These are phyloP conservation scores for Lasioglossum malachurum DNA, from an alignment of 2,888 invertebrate species.

Conservation along the genomic window DNA sequence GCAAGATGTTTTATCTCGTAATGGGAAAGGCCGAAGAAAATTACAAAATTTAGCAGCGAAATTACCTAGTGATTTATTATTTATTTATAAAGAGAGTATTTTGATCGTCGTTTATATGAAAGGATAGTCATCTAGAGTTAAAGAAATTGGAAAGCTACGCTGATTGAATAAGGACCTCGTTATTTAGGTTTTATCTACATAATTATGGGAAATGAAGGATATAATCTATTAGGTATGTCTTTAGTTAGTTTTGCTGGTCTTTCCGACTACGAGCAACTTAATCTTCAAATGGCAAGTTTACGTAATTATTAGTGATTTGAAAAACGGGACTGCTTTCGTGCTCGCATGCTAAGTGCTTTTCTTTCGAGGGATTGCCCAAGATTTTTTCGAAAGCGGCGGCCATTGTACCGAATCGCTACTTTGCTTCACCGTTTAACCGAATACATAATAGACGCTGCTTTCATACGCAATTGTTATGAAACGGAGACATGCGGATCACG, in stretches of 20 bases:
- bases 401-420: background rate
- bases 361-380: background rate
- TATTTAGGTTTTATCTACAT: background rate
- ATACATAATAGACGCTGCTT: background rate
- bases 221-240: background rate
- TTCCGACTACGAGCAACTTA: background rate
- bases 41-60: background rate
- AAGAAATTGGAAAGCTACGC: background rate
- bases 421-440: constrained; percentile 2
- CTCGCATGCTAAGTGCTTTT: background rate
- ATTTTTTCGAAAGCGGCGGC: constrained; percentile 14
- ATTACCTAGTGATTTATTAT: background rate
- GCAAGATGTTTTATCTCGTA: background rate
- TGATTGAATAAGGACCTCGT: background rate
- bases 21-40: background rate
- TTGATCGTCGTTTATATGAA: background rate
- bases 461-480: constrained; percentile 11
- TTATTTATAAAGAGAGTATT: background rate
- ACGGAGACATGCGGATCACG: background rate
- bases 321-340: background rate
- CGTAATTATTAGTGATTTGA: background rate
- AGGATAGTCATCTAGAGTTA: background rate
- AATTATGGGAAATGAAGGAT: background rate
- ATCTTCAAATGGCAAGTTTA: background rate
- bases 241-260: background rate